These are phyloP conservation scores for Thecocarcelia acutangulata DNA, from an alignment of 2,888 invertebrate genomes.

Conservation along the genomic window DNA sequence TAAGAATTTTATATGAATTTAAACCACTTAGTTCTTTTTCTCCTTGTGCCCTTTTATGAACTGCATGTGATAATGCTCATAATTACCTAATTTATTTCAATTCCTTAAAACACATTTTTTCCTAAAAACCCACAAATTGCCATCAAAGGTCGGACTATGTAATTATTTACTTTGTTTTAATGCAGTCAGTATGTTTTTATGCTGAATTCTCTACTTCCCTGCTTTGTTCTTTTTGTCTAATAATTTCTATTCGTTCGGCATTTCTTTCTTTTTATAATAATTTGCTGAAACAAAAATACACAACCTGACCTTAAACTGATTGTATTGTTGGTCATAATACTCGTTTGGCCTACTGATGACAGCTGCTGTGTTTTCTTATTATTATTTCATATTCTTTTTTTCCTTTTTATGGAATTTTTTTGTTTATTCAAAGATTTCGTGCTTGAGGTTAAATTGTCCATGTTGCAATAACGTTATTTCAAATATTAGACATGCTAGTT, in stretches of 20 bases:
- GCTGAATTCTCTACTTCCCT: neutral
- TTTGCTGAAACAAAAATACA: conserved; percentile 22
- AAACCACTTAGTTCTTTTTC: no score
- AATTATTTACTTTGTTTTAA: conserved; percentile 18
- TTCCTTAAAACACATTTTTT: no score
- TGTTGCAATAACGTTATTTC: conserved; percentile 42
- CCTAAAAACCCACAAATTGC: no score
- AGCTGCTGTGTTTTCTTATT: conserved; percentile 51
- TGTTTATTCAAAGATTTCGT: conserved; percentile 11
- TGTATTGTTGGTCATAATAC: conserved; percentile 38
- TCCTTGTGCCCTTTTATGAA: no score
- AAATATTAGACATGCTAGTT: conserved; percentile 48
- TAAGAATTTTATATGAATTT: no score
- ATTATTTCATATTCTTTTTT: conserved; percentile 23
- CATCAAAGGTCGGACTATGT: no score
- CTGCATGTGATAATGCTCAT: no score
- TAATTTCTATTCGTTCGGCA: conserved; percentile 15
- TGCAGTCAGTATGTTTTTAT: neutral
- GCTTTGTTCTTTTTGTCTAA: conserved; percentile 29
- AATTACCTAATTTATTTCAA: no score
- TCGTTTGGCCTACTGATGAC: conserved; percentile 64
- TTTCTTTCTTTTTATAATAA: conserved; percentile 21
- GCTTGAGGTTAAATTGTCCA: conserved; percentile 42
- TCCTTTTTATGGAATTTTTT: conserved; percentile 19
- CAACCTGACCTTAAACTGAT: conserved; percentile 54